Conservation (phyloP, 1,140 invertebrate genomes). For the Dryas iulia region DNA sequence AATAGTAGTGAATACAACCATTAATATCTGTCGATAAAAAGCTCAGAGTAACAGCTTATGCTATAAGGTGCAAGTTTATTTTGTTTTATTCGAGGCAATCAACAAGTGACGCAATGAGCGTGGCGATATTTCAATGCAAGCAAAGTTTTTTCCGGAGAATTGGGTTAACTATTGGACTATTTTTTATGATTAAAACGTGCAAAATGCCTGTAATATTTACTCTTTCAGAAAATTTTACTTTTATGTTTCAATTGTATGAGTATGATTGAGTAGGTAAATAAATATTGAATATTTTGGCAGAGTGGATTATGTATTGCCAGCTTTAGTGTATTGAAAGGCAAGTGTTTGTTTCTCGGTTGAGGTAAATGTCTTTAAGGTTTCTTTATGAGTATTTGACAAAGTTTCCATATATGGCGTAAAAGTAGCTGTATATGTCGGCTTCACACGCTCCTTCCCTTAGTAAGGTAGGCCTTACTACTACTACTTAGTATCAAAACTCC, state of each 20-base stretch:
- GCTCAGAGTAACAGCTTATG: not conserved
- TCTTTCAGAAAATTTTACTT: not conserved
- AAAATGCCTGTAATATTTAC: not conserved
- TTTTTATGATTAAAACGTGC: conserved; percentile 15
- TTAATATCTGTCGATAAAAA: not conserved
- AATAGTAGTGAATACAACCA: no score
- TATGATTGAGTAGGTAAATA: no score
- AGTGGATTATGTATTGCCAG: no score
- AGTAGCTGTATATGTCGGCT: no score
- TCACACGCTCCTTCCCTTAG: no score
- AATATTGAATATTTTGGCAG: not conserved
- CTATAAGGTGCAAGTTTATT: not conserved
- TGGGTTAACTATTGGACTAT: conserved; percentile 20
- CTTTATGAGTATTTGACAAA: no score
- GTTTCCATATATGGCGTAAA: no score
- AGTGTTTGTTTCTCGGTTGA: no score
- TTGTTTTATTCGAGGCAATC: conserved; percentile 4
- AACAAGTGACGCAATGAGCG: conserved; percentile 9
- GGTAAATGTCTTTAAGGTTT: no score
- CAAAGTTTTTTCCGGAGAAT: conserved; percentile 16
- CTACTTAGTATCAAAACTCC: no score
- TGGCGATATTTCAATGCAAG: conserved; percentile 1
- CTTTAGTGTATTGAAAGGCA: no score
- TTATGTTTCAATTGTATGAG: not conserved
- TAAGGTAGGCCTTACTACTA: no score